Base-by-base conservation (phyloP, 92 coral and sea anemone species). In the Parazoanthus atlanticus region DNA sequence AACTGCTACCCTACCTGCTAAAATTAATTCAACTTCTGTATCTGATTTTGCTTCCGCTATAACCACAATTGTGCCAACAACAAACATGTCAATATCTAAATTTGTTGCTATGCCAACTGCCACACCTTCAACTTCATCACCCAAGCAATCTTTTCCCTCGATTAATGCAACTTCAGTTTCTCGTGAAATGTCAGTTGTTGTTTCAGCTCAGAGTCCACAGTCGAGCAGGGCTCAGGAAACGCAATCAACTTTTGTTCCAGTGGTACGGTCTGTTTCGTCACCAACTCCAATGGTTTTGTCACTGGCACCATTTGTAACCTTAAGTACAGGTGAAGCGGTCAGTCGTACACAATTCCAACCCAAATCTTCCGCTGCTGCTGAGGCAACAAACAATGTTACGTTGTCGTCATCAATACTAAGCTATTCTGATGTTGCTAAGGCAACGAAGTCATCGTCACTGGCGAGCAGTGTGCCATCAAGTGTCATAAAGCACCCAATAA, bases 401-500 rank as follows among this genome's bases (percentile, higher is more conserved):
- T 1, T 10, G 15, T 80, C 61, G 5, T 15, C 84, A 8, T 31
- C 72, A 56, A 34, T 21, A 32, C 34, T 19, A 30, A 56, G 36
- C 3, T 80, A 64, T 54, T 84, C 87, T 40, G 33, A 0, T 78
- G 82, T 78, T 49, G 65, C 66, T 26, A 41, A 19, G 56, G 8
- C 61, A 82, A 65, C 64, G 41, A n/a, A 16, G 33, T 74, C 58
- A 30, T 40, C 88, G 3, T 72, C 30, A 10, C 26, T 77, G 43
- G 41, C 81, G 34, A 86, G 83, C 33, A 77, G 52, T 23, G n/a
- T 61, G 23, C 54, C 88, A 86, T 85, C 92, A 6, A 66, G 78
- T 29, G 41, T 70, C 65, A 65, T 67, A 17, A 73, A 67, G 79
- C 81, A 76, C 36, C 89, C 93, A 67, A 40, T 95, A 10, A 79